These are phyloP conservation scores for Helicoverpa armigera DNA, from an alignment of 1,140 invertebrate genomes.

Conservation along the genomic window DNA sequence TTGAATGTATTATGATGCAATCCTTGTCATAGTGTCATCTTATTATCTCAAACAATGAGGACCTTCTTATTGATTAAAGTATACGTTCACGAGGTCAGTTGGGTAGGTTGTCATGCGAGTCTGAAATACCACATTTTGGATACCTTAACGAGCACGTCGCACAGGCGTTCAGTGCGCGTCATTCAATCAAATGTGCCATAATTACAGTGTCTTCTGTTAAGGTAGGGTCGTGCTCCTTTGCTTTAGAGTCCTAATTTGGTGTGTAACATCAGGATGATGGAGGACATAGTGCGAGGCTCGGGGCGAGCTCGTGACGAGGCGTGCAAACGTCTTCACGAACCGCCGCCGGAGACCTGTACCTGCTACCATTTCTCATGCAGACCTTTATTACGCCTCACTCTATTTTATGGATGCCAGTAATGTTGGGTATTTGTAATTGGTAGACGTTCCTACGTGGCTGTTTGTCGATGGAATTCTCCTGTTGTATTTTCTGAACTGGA, in stretches of 20 bases:
- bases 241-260: slow-evolving; percentile 24
- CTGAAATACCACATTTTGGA: background rate
- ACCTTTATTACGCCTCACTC: slow-evolving; percentile 19
- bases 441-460: background rate
- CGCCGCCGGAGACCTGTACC: slow-evolving; percentile 18
- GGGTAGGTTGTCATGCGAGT: background rate
- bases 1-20: background rate
- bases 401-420: slow-evolving; percentile 26
- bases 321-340: slow-evolving; percentile 24
- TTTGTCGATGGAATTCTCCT: background rate
- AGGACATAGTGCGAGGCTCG: slow-evolving; percentile 2
- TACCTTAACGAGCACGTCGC: background rate
- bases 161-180: too few species aligned
- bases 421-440: slow-evolving; percentile 19
- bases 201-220: background rate
- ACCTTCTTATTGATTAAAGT: background rate
- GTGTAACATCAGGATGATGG: slow-evolving; percentile 11
- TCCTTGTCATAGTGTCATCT: background rate
- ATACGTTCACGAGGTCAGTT: background rate
- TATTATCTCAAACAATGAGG: background rate
- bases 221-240: background rate
- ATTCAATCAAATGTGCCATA: slow-evolving; percentile 4
- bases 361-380: slow-evolving; percentile 42
- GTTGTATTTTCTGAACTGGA: background rate
- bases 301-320: slow-evolving; percentile 31